Conservation (phyloP, 2,797 vertebrate genomes). For the Paramormyrops hopkinsi region DNA sequence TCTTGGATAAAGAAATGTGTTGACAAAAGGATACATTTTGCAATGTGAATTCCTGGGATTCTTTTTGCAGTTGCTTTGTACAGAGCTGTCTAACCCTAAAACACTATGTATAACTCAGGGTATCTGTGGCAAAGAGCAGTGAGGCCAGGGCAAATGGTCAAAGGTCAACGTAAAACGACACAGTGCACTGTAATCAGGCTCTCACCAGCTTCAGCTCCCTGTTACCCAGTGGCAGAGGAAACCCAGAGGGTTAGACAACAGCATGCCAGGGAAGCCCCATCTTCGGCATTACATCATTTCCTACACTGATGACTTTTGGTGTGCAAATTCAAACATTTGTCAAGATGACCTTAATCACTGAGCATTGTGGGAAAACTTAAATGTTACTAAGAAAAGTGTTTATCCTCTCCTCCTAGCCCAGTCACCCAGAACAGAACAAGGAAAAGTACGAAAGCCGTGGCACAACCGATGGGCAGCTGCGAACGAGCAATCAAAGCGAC, state of each 20-base stretch:
- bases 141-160: not conserved
- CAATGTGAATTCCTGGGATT: not conserved
- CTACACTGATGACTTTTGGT: not conserved
- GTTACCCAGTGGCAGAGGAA: not conserved
- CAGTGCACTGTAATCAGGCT: not conserved
- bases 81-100: not conserved
- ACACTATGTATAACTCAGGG: not conserved
- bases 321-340: not conserved
- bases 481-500: not conserved
- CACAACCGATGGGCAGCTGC: not conserved
- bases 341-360: not conserved
- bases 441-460: not conserved
- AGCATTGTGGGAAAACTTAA: not conserved
- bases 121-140: not conserved
- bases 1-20: not conserved
- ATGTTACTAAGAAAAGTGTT: not conserved
- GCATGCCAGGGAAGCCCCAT: not conserved
- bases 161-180: not conserved
- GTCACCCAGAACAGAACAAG: not conserved
- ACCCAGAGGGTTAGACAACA: not conserved
- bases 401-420: not conserved
- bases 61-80: not conserved
- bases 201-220: not conserved
- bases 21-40: not conserved
- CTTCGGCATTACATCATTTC: not conserved